Evolutionary conservation across 2,888 invertebrate genomes (phyloP).

Genomic region (Noctuana brunneofusca): DNA sequence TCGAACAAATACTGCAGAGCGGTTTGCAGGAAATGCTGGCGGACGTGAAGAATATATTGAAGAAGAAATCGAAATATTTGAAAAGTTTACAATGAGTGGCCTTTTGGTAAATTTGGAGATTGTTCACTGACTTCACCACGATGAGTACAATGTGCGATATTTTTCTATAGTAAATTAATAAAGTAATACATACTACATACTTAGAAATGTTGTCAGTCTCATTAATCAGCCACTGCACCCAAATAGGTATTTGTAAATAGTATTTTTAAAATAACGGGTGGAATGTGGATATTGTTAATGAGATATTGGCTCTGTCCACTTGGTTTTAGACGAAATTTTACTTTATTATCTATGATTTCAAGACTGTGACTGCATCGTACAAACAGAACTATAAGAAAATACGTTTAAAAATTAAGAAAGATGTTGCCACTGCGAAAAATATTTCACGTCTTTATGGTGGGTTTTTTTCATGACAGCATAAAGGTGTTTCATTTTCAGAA

Average conservation of each 20-base stretch:
- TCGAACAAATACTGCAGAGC: constrained; percentile 69
- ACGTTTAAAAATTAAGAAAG: background rate
- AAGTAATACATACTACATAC: background rate
- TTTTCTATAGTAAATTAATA: background rate
- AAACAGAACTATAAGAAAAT: background rate
- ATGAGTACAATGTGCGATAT: background rate
- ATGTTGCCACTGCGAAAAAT: background rate
- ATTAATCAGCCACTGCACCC: background rate
- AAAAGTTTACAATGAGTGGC: constrained; percentile 67
- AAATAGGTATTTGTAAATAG: background rate
- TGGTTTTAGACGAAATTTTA: background rate
- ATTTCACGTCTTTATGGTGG: background rate
- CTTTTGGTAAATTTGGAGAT: constrained; percentile 38
- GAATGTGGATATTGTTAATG: background rate
- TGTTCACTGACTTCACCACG: constrained; percentile 27
- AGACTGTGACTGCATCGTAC: constrained; percentile 8
- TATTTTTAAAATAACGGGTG: background rate
- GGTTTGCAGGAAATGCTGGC: constrained; percentile 77
- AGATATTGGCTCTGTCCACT: background rate
- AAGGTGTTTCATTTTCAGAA: too few relatives aligned
- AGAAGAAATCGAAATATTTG: constrained; percentile 81
- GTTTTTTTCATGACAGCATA: too few relatives aligned
- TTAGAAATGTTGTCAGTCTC: background rate
- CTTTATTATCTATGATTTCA: background rate
- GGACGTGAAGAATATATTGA: constrained; percentile 79